Conservation (phyloP, 2,797 vertebrate genomes). For the Cygnus olor region DNA sequence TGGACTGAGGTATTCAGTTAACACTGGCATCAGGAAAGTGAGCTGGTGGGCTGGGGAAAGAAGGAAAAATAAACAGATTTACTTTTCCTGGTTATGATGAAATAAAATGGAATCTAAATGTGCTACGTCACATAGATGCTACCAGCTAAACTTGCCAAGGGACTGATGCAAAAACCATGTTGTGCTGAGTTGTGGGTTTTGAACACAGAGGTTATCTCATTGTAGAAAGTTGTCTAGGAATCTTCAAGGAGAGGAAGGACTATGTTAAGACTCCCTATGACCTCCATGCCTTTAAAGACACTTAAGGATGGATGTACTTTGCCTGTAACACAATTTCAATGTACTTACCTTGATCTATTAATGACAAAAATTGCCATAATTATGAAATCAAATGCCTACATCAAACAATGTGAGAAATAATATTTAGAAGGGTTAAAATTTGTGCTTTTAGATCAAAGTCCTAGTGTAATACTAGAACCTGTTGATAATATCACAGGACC, state of each 20-base stretch:
- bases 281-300: background rate
- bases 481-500: slow-evolving; percentile 14
- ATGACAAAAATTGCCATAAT: background rate
- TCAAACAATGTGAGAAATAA: background rate
- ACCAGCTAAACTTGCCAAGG: background rate
- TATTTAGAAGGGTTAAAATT: background rate
- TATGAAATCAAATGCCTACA: background rate
- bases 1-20: slow-evolving; percentile 27
- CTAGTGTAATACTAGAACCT: slow-evolving; percentile 23
- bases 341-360: background rate
- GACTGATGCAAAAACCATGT: background rate
- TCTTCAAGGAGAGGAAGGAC: background rate
- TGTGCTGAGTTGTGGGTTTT: background rate
- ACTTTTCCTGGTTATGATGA: background rate
- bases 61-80: background rate
- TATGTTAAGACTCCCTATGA: background rate
- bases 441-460: slow-evolving; percentile 16
- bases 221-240: background rate
- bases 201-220: background rate
- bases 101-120: background rate
- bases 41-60: background rate
- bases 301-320: background rate
- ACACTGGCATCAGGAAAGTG: background rate
- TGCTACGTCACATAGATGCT: background rate
- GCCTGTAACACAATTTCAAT: background rate